phyloP scores from a whole-genome alignment of 2,113 vertebrate species.

The Rhea pennata region DNA sequence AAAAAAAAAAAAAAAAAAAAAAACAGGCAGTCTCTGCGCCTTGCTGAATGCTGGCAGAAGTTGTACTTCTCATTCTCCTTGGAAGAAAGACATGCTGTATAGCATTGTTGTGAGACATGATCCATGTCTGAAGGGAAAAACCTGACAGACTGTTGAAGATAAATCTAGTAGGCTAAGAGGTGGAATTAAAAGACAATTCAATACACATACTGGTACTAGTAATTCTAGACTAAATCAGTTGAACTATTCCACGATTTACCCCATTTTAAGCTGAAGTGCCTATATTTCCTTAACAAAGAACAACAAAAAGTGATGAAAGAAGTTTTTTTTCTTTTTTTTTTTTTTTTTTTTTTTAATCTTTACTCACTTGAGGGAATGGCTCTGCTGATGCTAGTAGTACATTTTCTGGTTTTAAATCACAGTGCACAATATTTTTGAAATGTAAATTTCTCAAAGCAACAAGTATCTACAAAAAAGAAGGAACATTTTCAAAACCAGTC shows the following conservation, averaged over 20 bases:
- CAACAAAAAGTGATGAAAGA: background rate
- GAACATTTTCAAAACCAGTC: background rate
- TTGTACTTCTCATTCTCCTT: background rate
- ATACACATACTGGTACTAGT: background rate
- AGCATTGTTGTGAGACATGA: background rate
- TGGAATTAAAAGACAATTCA: background rate
- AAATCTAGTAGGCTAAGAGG: background rate
- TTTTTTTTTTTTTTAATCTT: background rate
- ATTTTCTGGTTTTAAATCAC: slow-evolving; percentile 98
- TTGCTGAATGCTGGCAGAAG: background rate
- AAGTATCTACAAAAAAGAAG: slow-evolving; percentile 86
- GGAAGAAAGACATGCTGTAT: background rate
- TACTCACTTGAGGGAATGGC: slow-evolving; percentile 93
- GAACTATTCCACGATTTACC: background rate
- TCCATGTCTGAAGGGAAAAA: background rate
- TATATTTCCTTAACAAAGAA: fast-evolving
- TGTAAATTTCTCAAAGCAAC: slow-evolving; percentile 97
- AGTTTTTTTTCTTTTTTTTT: background rate
- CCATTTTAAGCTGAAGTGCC: background rate
- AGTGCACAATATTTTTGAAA: slow-evolving; percentile 99
- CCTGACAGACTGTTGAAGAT: background rate
- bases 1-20: too few relatives aligned
- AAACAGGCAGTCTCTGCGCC: background rate
- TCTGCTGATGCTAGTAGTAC: slow-evolving; percentile 97
- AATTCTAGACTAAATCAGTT: background rate